These are phyloP conservation scores for Cuniculus paca DNA, from an alignment of 2,797 vertebrate genomes.

Conservation along the genomic window DNA sequence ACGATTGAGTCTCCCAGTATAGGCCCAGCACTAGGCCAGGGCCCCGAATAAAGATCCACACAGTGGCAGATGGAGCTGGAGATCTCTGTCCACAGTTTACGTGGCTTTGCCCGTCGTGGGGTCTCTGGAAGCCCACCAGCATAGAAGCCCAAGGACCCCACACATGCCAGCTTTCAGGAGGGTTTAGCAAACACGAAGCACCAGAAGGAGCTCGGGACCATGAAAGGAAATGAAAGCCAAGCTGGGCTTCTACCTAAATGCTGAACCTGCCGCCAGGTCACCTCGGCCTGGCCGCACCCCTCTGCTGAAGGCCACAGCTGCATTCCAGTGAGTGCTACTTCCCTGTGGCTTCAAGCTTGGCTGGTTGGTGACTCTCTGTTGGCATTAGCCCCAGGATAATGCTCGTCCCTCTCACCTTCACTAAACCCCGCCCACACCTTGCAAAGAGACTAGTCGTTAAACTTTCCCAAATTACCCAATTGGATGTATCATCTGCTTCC, in stretches of 20 bases:
- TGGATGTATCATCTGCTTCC: slow-evolving; percentile 35
- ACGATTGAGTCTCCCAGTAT: background rate
- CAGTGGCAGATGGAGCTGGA: background rate
- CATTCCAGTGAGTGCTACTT: background rate
- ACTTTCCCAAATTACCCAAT: background rate
- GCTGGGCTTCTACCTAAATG: background rate
- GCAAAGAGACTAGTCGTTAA: background rate
- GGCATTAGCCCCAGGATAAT: background rate
- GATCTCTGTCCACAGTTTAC: background rate
- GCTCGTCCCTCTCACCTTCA: background rate
- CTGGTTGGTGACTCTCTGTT: background rate
- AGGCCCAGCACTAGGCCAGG: background rate
- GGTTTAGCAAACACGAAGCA: background rate
- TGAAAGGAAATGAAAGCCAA: background rate
- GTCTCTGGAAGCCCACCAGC: background rate
- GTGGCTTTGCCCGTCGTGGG: background rate
- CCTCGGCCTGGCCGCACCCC: background rate
- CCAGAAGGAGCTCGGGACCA: background rate
- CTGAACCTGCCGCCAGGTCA: background rate
- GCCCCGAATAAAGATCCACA: background rate
- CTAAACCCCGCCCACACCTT: background rate
- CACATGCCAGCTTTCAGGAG: background rate
- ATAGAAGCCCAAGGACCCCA: background rate
- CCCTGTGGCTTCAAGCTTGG: background rate
- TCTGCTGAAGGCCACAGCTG: background rate